phyloP scores from a whole-genome alignment of 2,888 invertebrate species.

The Mesorhabditis sp. region DNA sequence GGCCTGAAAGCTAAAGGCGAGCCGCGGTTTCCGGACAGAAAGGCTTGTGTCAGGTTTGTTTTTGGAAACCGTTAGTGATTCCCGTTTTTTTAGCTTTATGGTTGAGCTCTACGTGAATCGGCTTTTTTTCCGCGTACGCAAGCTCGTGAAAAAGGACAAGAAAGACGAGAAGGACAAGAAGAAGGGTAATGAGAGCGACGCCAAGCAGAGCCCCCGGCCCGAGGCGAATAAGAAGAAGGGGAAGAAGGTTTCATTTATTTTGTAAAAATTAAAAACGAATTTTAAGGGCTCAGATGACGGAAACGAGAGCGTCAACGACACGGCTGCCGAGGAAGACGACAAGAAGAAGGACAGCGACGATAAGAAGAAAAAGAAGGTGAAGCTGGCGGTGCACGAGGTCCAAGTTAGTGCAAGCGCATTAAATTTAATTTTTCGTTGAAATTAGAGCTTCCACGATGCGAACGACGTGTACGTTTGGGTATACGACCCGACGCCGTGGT shows the following conservation, averaged over 20 bases:
- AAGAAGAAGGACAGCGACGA: constrained; percentile 49
- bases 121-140: constrained; percentile 53
- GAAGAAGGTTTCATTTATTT: constrained; percentile 56
- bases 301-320: constrained; percentile 64
- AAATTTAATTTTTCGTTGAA: background rate
- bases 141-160: constrained; percentile 54
- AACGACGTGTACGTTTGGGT: constrained; percentile 70
- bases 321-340: constrained; percentile 33
- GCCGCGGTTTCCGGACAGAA: constrained; percentile 72
- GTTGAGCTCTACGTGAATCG: constrained; percentile 25
- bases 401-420: constrained; percentile 64
- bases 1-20: constrained; percentile 68
- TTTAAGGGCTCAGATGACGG: constrained; percentile 44
- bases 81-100: constrained; percentile 15
- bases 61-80: too few species aligned
- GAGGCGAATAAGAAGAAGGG: constrained; percentile 68
- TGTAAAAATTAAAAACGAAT: background rate
- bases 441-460: constrained; percentile 82
- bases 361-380: constrained; percentile 69
- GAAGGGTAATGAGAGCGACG: constrained; percentile 5
- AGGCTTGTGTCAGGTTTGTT: background rate
- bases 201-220: constrained; percentile 12
- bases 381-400: constrained; percentile 92
- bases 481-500: constrained; percentile 63
- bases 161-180: constrained; percentile 26